Percentiles rank a stretch among this genome's conserved stretches.
These are phyloP conservation scores for Microcebus ravelobensis DNA, from an alignment of 2,113 vertebrate genomes.

Conservation along the genomic window DNA sequence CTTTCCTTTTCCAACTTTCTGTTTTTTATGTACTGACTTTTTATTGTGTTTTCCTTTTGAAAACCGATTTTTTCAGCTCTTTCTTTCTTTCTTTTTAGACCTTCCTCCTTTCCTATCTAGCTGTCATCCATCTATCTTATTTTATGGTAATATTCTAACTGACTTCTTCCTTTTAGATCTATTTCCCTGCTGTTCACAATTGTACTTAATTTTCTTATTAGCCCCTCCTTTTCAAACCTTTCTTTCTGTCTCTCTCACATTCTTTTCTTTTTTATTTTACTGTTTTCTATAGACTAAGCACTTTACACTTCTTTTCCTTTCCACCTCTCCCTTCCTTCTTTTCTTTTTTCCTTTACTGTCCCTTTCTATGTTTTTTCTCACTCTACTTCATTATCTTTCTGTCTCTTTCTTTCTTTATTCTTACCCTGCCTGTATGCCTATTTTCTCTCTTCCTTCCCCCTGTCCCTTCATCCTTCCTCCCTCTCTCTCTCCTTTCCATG, in stretches of 20 bases:
- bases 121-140: not conserved
- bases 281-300: not conserved
- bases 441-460: not conserved
- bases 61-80: not conserved
- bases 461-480: not conserved
- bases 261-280: not conserved
- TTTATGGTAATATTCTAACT: not conserved
- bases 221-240: not conserved
- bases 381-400: not conserved
- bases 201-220: not conserved
- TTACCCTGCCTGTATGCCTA: not conserved
- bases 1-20: not conserved
- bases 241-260: not conserved
- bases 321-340: not conserved
- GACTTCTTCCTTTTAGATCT: not conserved
- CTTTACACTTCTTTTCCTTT: not conserved
- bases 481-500: not conserved
- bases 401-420: not conserved
- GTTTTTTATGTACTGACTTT: not conserved
- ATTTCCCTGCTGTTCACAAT: not conserved
- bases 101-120: not conserved
- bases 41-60: not conserved
- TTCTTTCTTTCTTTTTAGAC: not conserved
- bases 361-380: not conserved
- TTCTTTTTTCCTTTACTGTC: not conserved